Conservation (phyloP, 2,888 invertebrate species). For the Erannis defoliaria region DNA sequence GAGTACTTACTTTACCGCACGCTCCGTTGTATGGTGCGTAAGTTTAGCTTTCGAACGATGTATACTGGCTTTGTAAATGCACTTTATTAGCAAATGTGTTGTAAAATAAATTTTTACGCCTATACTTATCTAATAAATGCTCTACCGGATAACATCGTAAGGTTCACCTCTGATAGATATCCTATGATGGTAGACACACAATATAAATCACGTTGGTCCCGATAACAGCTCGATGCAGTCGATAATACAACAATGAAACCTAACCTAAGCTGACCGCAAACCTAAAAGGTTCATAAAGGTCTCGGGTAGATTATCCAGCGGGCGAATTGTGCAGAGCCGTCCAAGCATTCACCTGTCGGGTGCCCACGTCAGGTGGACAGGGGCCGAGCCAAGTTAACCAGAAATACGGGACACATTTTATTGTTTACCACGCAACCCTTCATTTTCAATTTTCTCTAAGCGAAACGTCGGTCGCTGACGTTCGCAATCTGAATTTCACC, state of each 20-base stretch:
- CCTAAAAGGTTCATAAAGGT: slow-evolving; percentile 30
- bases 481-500: slow-evolving; percentile 35
- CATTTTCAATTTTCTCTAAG: slow-evolving; percentile 50
- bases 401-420: slow-evolving; percentile 49
- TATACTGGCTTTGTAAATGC: no score
- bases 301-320: slow-evolving; percentile 31
- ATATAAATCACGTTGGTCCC: no score
- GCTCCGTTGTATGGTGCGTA: no score
- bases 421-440: slow-evolving; percentile 51
- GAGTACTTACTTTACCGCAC: no score
- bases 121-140: no score
- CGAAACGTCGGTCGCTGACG: slow-evolving; percentile 42
- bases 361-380: slow-evolving; percentile 45
- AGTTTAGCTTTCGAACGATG: no score
- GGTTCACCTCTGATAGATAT: no score
- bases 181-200: no score
- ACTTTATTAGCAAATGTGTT: no score
- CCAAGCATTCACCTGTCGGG: slow-evolving; percentile 44
- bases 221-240: slow-evolving; percentile 3
- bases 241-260: slow-evolving; percentile 11
- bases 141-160: no score
- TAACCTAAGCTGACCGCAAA: slow-evolving; percentile 20
- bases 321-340: slow-evolving; percentile 37
- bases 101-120: no score
- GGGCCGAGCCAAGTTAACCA: slow-evolving; percentile 44